Percentiles rank a stretch among this genome's conserved stretches.
Conservation (phyloP, 2,113 vertebrate genomes). For the Rhizomys pruinosus region DNA sequence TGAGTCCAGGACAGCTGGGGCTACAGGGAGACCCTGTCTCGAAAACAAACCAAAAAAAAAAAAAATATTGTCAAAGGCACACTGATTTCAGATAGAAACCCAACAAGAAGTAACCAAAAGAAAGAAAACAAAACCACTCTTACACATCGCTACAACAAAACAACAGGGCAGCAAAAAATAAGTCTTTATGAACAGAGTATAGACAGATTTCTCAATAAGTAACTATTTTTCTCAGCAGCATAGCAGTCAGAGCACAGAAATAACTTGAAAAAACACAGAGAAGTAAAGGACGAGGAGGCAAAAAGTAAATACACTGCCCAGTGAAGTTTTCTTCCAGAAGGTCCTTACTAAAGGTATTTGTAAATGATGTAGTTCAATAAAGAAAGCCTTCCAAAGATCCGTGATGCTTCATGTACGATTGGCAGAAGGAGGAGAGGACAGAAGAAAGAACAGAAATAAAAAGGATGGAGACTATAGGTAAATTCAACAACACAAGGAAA, state of each 20-base stretch:
- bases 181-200: neutral
- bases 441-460: neutral
- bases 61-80: neutral
- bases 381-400: neutral
- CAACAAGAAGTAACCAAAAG: neutral
- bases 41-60: too few species aligned
- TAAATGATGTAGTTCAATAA: neutral
- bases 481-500: too few species aligned
- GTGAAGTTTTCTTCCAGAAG: neutral
- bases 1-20: too few species aligned
- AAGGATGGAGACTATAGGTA: too few species aligned
- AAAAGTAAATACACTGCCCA: neutral
- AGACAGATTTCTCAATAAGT: neutral
- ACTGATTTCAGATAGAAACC: constrained; percentile 25
- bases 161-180: neutral
- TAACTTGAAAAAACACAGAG: neutral
- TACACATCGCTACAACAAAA: neutral
- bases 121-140: neutral
- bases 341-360: neutral
- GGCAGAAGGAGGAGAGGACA: neutral
- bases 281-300: neutral
- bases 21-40: too few species aligned
- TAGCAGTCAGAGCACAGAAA: neutral
- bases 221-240: constrained; percentile 1
- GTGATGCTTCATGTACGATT: neutral